Percentiles rank a stretch among this genome's conserved stretches.
Conservation (phyloP, 2,888 invertebrate genomes). For the Platycheirus albimanus region DNA sequence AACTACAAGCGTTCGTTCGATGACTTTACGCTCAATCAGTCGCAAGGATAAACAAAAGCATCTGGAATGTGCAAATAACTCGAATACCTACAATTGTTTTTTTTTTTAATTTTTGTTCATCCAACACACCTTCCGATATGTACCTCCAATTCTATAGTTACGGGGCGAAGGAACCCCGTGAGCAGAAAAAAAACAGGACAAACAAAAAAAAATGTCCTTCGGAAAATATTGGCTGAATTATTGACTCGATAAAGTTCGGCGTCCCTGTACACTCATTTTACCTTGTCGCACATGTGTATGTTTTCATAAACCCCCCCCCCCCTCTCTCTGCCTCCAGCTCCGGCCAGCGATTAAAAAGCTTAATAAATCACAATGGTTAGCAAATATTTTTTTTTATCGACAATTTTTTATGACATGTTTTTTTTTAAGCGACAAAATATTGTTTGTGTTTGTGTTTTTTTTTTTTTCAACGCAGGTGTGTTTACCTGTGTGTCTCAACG, state of each 20-base stretch:
- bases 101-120: slow-evolving; percentile 20
- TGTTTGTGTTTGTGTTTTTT: slow-evolving; percentile 8
- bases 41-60: slow-evolving; percentile 73
- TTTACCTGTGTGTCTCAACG: slow-evolving; percentile 44
- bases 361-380: slow-evolving; percentile 69
- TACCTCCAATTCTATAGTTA: neutral
- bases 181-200: neutral
- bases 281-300: slow-evolving; percentile 47
- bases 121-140: neutral
- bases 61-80: slow-evolving; percentile 69
- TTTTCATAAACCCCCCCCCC: too few relatives aligned
- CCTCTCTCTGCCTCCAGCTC: too few relatives aligned
- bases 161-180: neutral
- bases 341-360: slow-evolving; percentile 63
- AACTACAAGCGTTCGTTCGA: slow-evolving; percentile 49
- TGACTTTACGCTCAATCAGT: slow-evolving; percentile 70
- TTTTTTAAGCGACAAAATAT: slow-evolving; percentile 35
- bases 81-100: slow-evolving; percentile 23
- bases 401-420: slow-evolving; percentile 26
- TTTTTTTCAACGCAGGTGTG: slow-evolving; percentile 46
- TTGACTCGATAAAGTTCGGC: slow-evolving; percentile 70
- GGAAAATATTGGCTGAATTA: slow-evolving; percentile 68
- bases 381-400: slow-evolving; percentile 39
- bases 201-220: slow-evolving; percentile 50
- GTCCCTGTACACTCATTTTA: slow-evolving; percentile 39